These are phyloP conservation scores for Tribolium madens DNA, from an alignment of 1,140 invertebrate genomes.

Conservation along the genomic window DNA sequence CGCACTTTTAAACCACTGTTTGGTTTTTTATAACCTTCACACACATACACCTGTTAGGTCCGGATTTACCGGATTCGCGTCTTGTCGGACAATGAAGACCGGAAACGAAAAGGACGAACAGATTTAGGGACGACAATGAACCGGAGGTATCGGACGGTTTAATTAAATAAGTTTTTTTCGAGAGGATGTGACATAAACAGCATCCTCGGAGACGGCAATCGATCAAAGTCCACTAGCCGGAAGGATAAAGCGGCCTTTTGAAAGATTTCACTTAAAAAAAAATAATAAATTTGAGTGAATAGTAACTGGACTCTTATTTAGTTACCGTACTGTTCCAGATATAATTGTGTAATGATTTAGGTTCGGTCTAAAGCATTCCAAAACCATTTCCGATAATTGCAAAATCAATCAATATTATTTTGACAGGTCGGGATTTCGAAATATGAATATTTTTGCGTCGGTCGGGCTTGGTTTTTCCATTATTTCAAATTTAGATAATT, in stretches of 20 bases:
- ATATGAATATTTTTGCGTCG: background rate
- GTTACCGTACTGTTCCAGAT: background rate
- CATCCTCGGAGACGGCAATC: background rate
- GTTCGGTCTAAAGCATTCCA: background rate
- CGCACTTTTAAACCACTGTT: background rate
- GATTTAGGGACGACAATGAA: background rate
- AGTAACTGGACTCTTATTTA: no score
- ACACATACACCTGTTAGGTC: conserved; percentile 17
- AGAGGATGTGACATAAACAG: background rate
- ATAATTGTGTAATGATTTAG: background rate
- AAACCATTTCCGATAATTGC: background rate
- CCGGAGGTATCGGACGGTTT: background rate
- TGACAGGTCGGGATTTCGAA: background rate
- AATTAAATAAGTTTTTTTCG: conserved; percentile 20
- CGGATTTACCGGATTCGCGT: background rate
- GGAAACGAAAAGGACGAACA: conserved; percentile 6
- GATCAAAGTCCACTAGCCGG: conserved; percentile 19
- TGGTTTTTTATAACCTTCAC: background rate
- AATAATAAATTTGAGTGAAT: no score
- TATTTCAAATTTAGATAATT: background rate
- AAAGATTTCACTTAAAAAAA: background rate
- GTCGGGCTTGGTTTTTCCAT: background rate
- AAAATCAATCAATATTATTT: background rate
- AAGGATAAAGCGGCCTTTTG: background rate
- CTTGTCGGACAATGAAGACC: background rate